Conservation (phyloP, 2,888 invertebrate species). For the Tetanocera ferruginea region DNA sequence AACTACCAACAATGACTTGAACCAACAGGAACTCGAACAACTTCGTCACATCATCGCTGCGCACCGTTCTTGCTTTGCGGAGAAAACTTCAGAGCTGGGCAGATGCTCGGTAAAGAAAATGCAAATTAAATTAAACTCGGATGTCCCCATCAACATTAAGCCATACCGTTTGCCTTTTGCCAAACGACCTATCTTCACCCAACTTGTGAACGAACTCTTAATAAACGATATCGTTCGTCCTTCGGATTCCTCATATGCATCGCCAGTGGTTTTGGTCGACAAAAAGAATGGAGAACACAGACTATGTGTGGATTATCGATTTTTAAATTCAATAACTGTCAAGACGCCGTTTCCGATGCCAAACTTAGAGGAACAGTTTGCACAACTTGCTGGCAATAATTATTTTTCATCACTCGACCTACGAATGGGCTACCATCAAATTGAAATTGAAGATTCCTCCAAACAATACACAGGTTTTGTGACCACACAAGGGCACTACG, state of each 20-base stretch:
- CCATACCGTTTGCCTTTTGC: conserved; percentile 21
- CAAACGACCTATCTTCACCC: conserved; percentile 6
- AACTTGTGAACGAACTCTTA: conserved; percentile 23
- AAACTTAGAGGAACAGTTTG: conserved; percentile 37
- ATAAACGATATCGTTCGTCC: conserved; percentile 36
- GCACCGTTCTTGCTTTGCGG: neutral
- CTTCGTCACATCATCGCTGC: neutral
- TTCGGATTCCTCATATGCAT: conserved; percentile 34
- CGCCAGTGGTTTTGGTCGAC: conserved; percentile 42
- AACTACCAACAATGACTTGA: neutral
- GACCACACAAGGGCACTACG: neutral
- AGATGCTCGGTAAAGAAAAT: neutral
- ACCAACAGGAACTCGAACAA: neutral
- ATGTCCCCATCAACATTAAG: neutral
- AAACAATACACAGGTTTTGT: conserved; percentile 18
- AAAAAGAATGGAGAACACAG: conserved; percentile 44
- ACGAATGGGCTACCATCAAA: conserved; percentile 47
- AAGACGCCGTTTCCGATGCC: conserved; percentile 42
- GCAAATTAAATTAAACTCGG: too few species aligned
- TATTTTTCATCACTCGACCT: conserved; percentile 19
- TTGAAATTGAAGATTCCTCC: conserved; percentile 38
- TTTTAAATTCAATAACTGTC: conserved; percentile 35
- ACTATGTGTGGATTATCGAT: conserved; percentile 42
- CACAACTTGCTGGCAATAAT: conserved; percentile 36
- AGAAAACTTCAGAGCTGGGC: neutral